These are phyloP conservation scores for Lasiommata megera DNA, from an alignment of 2,888 invertebrate species.

Conservation along the genomic window DNA sequence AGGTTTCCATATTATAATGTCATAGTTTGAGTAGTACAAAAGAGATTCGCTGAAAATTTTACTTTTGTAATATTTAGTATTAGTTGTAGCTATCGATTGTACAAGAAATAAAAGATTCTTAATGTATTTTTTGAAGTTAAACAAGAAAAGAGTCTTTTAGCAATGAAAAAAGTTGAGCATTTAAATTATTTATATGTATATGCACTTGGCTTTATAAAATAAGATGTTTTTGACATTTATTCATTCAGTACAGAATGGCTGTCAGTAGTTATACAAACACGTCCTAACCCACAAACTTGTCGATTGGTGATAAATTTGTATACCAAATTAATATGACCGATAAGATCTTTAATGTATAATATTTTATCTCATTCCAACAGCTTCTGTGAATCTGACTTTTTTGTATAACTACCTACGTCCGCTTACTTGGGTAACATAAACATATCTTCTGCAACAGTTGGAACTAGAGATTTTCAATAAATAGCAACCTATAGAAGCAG, in stretches of 20 bases:
- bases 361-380: too few relatives aligned
- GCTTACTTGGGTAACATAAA: not conserved
- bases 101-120: not conserved
- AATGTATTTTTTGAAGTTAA: not conserved
- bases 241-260: too few relatives aligned
- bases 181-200: not conserved
- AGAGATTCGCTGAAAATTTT: too few relatives aligned
- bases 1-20: too few relatives aligned
- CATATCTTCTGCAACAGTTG: not conserved
- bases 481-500: not conserved
- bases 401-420: not conserved
- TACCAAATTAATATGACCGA: too few relatives aligned
- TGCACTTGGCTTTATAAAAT: not conserved
- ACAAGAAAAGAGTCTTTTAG: not conserved
- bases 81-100: not conserved
- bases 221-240: not conserved
- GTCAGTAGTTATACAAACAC: too few relatives aligned
- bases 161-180: not conserved
- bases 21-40: too few relatives aligned
- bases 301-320: too few relatives aligned
- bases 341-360: too few relatives aligned
- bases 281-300: too few relatives aligned
- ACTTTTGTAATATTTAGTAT: not conserved
- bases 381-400: too few relatives aligned
- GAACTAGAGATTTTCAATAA: constrained; percentile 4